A percentile compares a stretch with the other conserved stretches of the same genome.
Conservation (phyloP, 2,113 vertebrate genomes). For the Genyomyrus donnyi region DNA sequence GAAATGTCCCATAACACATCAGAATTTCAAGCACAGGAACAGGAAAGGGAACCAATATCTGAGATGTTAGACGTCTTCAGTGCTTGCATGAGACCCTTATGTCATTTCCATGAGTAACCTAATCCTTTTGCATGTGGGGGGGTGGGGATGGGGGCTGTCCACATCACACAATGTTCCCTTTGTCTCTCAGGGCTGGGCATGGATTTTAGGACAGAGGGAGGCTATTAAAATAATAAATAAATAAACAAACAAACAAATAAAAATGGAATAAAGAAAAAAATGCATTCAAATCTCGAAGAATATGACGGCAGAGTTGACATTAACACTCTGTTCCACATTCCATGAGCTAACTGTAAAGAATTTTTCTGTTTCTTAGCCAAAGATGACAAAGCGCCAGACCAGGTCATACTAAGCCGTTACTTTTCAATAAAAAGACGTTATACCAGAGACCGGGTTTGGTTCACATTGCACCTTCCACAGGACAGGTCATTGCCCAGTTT, state of each 20-base stretch:
- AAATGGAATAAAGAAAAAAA: background rate
- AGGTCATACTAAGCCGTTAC: background rate
- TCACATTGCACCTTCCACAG: background rate
- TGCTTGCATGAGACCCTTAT: background rate
- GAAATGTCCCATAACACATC: background rate
- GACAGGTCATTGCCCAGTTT: background rate
- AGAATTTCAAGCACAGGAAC: background rate
- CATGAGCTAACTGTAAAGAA: background rate
- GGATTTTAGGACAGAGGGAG: constrained; percentile 1
- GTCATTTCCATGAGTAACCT: background rate
- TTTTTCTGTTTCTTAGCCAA: background rate
- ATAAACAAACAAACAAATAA: background rate
- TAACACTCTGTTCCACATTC: background rate
- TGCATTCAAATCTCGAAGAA: background rate
- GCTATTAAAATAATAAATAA: background rate
- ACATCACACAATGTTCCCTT: constrained; percentile 12
- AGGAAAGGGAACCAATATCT: background rate
- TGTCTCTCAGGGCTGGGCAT: constrained; percentile 10
- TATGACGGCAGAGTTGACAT: background rate
- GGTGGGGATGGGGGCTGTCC: background rate
- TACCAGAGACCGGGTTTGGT: background rate
- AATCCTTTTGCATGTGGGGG: background rate
- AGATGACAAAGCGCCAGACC: background rate
- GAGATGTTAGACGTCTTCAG: background rate
- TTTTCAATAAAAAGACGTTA: background rate